Evolutionary conservation across 2,888 invertebrate genomes (phyloP).

Genomic region (Synanthedon formicaeformis): DNA sequence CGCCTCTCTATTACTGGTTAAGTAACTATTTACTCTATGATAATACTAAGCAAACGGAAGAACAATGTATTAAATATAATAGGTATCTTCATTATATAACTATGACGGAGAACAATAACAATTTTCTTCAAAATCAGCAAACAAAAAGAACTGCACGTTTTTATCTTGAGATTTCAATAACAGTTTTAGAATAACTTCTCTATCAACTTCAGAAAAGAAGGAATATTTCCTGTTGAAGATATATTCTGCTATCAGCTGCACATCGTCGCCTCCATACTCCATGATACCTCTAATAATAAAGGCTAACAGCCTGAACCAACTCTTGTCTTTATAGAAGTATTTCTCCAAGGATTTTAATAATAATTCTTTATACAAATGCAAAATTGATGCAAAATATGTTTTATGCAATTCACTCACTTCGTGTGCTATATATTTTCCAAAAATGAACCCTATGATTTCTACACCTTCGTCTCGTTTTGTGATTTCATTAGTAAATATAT

Average conservation of each 20-base stretch:
- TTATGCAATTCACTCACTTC: slow-evolving; percentile 22
- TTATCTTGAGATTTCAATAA: background rate
- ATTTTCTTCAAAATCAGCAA: background rate
- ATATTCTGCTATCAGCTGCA: background rate
- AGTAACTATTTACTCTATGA: no score
- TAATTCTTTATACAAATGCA: slow-evolving; percentile 21
- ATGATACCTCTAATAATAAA: background rate
- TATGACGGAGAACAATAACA: no score
- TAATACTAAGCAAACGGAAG: no score
- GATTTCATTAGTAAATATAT: slow-evolving; percentile 19
- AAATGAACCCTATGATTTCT: slow-evolving; percentile 24
- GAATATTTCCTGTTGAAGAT: background rate
- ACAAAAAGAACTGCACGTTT: background rate
- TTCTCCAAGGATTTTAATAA: slow-evolving; percentile 16
- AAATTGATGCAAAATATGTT: slow-evolving; percentile 29
- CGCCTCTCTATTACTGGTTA: no score
- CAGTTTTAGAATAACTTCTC: background rate
- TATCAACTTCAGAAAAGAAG: background rate
- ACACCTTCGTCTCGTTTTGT: slow-evolving; percentile 20
- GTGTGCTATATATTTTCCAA: slow-evolving; percentile 27
- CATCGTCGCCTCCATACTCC: background rate
- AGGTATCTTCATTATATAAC: no score
- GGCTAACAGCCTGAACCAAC: slow-evolving; percentile 6
- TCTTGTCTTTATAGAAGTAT: slow-evolving; percentile 8
- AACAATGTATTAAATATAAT: no score